These are phyloP conservation scores for Tragulus kanchil DNA, from an alignment of 2,113 vertebrate species.

Conservation along the genomic window DNA sequence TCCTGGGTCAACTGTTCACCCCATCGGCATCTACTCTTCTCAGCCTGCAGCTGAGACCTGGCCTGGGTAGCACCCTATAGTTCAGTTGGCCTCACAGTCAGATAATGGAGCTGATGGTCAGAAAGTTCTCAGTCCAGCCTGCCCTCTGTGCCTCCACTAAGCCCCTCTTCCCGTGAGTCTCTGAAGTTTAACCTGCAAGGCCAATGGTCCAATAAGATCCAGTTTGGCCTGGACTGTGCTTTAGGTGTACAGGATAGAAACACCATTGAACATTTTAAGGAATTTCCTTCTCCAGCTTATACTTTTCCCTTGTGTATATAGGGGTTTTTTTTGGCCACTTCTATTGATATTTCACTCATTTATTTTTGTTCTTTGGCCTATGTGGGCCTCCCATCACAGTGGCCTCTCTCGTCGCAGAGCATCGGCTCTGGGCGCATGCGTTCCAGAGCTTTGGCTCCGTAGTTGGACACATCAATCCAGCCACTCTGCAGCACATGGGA, in stretches of 20 bases:
- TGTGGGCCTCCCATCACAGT: no score
- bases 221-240: not conserved
- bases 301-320: not conserved
- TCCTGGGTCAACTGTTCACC: fast-evolving
- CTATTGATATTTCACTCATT: no score
- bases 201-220: not conserved
- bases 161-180: not conserved
- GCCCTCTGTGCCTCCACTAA: not conserved
- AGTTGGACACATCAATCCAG: no score
- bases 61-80: not conserved
- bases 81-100: not conserved
- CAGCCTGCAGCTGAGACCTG: not conserved
- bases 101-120: not conserved
- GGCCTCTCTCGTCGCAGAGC: no score
- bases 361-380: no score
- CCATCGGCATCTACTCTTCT: fast-evolving
- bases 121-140: not conserved
- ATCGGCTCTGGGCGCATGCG: no score
- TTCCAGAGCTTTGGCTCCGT: no score
- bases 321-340: no score
- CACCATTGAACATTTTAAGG: not conserved
- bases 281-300: not conserved
- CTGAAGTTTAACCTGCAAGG: not conserved
- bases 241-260: not conserved
- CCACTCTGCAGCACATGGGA: no score